Conservation (phyloP, 2,113 vertebrate genomes). For the Nothocercus julius region DNA sequence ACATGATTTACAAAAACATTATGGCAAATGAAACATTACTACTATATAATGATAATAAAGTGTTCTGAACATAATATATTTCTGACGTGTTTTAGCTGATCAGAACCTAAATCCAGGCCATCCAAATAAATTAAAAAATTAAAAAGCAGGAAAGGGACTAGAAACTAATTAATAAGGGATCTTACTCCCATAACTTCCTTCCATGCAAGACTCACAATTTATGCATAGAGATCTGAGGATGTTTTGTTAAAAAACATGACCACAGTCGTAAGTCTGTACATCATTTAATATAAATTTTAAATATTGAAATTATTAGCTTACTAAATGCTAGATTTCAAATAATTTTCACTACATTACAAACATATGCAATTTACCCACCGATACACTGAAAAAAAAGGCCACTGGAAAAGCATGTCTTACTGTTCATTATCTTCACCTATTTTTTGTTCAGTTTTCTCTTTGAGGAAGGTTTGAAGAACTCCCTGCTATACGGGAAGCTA, state of each 20-base stretch:
- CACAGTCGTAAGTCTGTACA: not conserved
- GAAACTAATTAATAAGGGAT: not conserved
- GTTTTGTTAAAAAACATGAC: not conserved
- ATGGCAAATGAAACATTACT: not conserved
- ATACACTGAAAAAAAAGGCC: not conserved
- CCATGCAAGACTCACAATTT: not conserved
- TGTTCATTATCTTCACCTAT: not conserved
- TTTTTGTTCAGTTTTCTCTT: not conserved
- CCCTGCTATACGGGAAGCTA: not conserved
- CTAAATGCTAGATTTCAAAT: not conserved
- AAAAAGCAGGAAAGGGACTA: not conserved
- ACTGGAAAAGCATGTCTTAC: not conserved
- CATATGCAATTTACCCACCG: not conserved
- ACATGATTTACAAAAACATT: not conserved
- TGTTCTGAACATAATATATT: not conserved
- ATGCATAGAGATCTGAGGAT: not conserved
- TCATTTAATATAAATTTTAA: not conserved
- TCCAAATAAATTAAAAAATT: not conserved
- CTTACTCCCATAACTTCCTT: not conserved
- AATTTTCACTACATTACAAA: not conserved
- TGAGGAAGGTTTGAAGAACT: not conserved
- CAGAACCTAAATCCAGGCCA: not conserved
- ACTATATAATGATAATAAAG: not conserved
- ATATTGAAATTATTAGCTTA: not conserved
- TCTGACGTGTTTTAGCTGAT: not conserved